Base-by-base conservation (phyloP, 2,797 vertebrate genomes). In the Epinephelus coioides region DNA sequence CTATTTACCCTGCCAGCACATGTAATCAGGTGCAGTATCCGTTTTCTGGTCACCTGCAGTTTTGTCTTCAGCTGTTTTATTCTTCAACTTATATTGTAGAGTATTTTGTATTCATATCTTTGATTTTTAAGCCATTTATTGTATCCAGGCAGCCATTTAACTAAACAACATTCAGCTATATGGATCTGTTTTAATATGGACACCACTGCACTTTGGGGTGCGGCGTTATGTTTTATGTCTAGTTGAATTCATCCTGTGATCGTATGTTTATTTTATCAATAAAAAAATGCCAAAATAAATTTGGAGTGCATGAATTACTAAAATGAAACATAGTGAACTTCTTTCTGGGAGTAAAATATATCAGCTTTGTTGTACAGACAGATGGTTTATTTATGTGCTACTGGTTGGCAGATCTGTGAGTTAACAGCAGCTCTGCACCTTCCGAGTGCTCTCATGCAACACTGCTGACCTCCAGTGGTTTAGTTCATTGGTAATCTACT, bases 221-320 rank as follows among this genome's bases (percentile, higher is more conserved):
- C 83, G 82, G 74, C 78, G 74, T 79, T 74, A 10, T 76, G 63
- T 86, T 90, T 87, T 68, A 66, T 76, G 69, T 46, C 76, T 50
- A 43, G 65, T 72, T 77, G 78, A 75, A 79, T 83, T 67, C 73
- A 82, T 68, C 40, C 59, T 82, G 40, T 82, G 68, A 85, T 81
- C 86, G 76, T 77, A 67, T 74, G 72, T 83, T 77, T 87, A 86
- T 93, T 92, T 93, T 90, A 92, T 78, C 85, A 92, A 92, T 93
- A 92, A 94, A 91, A 91, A 86, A 83, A 74, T 2, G 3, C 5
- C 15, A 30, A 79, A 77, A 76, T 64, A 46, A 65, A 3, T 1
- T 44, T 49, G 3, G 15, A 56, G 18, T 69, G 25, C 14, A 2
- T 47, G 2, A n/a, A 19, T 51, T 30, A 17, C 11, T 46, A 2